These are phyloP conservation scores for Athrips mouffetella DNA, from an alignment of 2,888 invertebrate species.

Conservation along the genomic window DNA sequence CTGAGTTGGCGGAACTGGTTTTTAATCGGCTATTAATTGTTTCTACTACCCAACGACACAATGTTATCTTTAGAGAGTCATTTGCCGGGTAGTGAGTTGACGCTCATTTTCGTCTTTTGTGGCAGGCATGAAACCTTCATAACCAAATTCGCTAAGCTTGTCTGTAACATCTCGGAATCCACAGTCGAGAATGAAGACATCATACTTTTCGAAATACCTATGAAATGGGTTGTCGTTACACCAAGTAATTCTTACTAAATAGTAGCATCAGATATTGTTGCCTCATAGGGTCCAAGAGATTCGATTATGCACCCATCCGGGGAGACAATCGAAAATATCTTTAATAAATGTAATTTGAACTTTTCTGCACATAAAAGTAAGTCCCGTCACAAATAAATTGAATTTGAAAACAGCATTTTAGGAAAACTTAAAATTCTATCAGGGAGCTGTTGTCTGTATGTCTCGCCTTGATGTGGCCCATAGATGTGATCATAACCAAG, in stretches of 20 bases:
- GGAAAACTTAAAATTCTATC: background rate
- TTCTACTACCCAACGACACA: constrained; percentile 20
- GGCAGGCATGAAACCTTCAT: background rate
- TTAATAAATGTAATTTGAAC: background rate
- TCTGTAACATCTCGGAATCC: background rate
- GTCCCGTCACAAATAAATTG: background rate
- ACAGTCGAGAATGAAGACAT: background rate
- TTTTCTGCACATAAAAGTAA: background rate
- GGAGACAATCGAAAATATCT: background rate
- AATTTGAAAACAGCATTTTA: background rate
- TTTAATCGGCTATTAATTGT: constrained; percentile 13
- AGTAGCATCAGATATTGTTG: background rate
- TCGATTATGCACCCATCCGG: background rate
- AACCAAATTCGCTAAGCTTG: background rate
- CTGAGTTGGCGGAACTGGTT: no score
- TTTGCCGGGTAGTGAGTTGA: constrained; percentile 10
- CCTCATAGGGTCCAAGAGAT: background rate
- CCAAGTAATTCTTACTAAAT: background rate
- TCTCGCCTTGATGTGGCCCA: background rate
- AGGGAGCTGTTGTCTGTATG: background rate
- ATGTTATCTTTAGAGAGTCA: constrained; percentile 1
- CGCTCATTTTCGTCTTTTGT: background rate
- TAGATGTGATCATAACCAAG: background rate
- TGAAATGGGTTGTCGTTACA: background rate
- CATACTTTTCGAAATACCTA: background rate